These are phyloP conservation scores for Poicephalus meyeri DNA, from an alignment of 2,113 vertebrate genomes.

Conservation along the genomic window DNA sequence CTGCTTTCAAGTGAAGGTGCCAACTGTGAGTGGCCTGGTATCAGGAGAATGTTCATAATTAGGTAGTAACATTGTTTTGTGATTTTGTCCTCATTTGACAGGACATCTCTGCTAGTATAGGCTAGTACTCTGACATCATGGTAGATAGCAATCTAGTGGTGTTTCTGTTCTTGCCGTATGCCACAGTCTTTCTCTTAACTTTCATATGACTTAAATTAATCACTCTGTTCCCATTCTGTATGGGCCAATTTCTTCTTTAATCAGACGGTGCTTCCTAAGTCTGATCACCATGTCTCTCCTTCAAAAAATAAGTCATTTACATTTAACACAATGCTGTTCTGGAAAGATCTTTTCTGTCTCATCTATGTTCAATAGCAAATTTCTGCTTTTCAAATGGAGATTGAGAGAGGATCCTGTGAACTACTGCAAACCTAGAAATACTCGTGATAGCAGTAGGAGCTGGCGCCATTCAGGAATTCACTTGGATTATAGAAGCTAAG, in stretches of 20 bases:
- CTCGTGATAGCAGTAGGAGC: neutral
- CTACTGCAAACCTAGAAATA: neutral
- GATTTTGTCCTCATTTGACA: neutral
- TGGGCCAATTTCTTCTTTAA: neutral
- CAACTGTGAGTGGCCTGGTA: neutral
- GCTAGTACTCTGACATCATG: neutral
- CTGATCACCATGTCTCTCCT: neutral
- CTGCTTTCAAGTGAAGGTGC: neutral
- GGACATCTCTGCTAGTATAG: neutral
- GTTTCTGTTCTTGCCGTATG: neutral
- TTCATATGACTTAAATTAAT: neutral
- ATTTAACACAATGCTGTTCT: neutral
- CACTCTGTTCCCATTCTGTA: neutral
- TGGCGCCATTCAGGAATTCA: neutral
- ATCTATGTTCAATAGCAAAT: neutral
- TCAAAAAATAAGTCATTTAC: neutral
- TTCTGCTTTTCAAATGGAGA: neutral
- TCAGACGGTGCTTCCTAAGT: neutral
- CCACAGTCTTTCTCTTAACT: neutral
- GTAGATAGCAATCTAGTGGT: neutral
- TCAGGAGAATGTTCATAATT: neutral
- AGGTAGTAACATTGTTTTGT: neutral
- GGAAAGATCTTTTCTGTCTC: neutral
- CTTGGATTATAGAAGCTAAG: neutral
- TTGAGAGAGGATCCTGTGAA: neutral